phyloP scores from a whole-genome alignment of 2,113 vertebrate species.

The Apus apus region DNA sequence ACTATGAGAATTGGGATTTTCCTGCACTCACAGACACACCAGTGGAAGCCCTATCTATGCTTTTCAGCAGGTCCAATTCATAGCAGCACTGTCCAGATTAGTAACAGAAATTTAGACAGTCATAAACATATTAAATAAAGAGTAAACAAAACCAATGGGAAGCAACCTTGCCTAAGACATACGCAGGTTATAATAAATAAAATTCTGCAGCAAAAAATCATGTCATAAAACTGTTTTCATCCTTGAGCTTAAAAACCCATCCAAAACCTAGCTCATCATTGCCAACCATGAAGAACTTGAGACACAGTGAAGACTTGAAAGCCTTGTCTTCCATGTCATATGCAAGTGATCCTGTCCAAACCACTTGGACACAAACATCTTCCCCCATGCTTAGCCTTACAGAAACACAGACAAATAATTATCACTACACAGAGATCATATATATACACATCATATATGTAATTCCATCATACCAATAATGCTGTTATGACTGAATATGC shows the following conservation, averaged over 20 bases:
- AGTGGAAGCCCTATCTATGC: neutral
- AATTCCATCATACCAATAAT: neutral
- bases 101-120: neutral
- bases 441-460: neutral
- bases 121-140: neutral
- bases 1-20: neutral
- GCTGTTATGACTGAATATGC: neutral
- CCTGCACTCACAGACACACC: neutral
- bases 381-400: neutral
- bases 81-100: neutral
- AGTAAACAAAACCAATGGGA: neutral
- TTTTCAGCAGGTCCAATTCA: neutral
- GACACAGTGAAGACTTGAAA: neutral
- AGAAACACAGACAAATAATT: neutral
- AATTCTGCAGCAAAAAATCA: neutral
- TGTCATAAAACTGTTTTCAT: neutral
- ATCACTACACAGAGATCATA: neutral
- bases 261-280: neutral
- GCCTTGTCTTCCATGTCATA: neutral
- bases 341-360: neutral
- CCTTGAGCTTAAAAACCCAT: neutral
- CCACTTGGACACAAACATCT: neutral
- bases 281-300: neutral
- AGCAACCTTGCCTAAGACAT: neutral
- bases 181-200: neutral